Evolutionary conservation across 2,797 vertebrate genomes (phyloP).

Genomic region (Allobates femoralis): DNA sequence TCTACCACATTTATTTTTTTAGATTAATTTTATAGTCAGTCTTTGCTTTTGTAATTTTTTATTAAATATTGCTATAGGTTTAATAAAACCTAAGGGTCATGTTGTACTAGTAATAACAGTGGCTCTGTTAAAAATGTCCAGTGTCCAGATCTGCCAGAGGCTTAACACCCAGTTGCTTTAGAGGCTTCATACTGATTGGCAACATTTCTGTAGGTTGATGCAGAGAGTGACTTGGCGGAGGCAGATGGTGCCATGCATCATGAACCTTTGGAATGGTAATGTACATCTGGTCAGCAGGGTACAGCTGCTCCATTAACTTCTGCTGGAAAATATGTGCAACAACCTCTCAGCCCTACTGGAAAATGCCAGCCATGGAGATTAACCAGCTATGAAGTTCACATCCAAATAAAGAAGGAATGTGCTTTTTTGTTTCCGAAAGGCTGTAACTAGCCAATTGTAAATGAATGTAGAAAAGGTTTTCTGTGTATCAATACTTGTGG

Average conservation of each 20-base stretch:
- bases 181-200: conserved; percentile 25
- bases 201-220: conserved; percentile 57
- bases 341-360: conserved; percentile 14
- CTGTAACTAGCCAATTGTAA: not conserved
- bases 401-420: not conserved
- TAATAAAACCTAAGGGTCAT: not conserved
- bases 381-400: not conserved
- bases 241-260: conserved; percentile 64
- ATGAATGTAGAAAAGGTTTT: not conserved
- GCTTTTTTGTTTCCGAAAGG: not conserved
- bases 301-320: not conserved
- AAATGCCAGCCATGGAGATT: not conserved
- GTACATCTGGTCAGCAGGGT: conserved; percentile 64
- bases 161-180: not conserved
- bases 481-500: not conserved
- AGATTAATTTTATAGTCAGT: conserved; percentile 65
- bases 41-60: conserved; percentile 58
- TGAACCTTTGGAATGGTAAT: conserved; percentile 64
- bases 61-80: conserved; percentile 57
- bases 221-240: conserved; percentile 5
- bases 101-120: not conserved
- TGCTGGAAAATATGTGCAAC: conserved; percentile 52
- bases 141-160: conserved; percentile 4
- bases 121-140: not conserved
- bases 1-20: not conserved